A percentile compares a stretch with the other conserved stretches of the same genome.
phyloP scores from a whole-genome alignment of 2,113 vertebrate genomes.

The Ammodytes dubius region DNA sequence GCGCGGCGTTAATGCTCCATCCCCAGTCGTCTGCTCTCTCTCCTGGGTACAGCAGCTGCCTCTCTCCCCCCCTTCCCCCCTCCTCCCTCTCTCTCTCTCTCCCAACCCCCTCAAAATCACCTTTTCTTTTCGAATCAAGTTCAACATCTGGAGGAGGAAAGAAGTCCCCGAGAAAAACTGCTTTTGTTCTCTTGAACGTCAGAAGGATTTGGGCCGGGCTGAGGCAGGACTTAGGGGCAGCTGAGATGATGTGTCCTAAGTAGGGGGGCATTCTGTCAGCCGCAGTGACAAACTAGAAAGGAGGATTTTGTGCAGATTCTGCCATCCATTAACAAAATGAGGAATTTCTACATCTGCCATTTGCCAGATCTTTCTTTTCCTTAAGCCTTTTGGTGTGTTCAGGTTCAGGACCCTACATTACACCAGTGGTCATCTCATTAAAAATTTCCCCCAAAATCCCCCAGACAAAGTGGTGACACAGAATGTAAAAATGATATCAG shows the following conservation, averaged over 20 bases:
- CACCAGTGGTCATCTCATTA: constrained; percentile 51
- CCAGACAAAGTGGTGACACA: constrained; percentile 20
- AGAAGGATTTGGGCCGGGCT: constrained; percentile 46
- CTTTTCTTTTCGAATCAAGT: constrained; percentile 80
- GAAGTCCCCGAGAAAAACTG: constrained; percentile 45
- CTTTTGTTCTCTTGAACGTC: constrained; percentile 69
- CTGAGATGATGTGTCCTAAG: constrained; percentile 64
- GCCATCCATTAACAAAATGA: constrained; percentile 20
- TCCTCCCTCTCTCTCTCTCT: background rate
- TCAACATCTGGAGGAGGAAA: constrained; percentile 77
- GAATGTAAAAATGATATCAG: constrained; percentile 46
- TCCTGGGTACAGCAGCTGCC: constrained; percentile 47
- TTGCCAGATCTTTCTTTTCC: background rate
- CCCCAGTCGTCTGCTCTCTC: constrained; percentile 40
- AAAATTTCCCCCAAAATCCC: constrained; percentile 23
- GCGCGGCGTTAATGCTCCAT: constrained; percentile 39
- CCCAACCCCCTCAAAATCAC: constrained; percentile 50
- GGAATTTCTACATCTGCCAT: constrained; percentile 10
- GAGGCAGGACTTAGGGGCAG: constrained; percentile 34
- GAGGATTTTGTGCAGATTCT: constrained; percentile 32
- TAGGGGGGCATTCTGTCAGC: constrained; percentile 32
- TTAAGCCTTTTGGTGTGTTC: background rate
- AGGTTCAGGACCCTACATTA: constrained; percentile 2
- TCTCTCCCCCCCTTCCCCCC: background rate
- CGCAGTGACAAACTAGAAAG: constrained; percentile 5